Percentiles rank a stretch among this genome's conserved stretches.
Evolutionary conservation across 2,888 invertebrate genomes (phyloP).

Genomic region (Anarsia innoxiella): DNA sequence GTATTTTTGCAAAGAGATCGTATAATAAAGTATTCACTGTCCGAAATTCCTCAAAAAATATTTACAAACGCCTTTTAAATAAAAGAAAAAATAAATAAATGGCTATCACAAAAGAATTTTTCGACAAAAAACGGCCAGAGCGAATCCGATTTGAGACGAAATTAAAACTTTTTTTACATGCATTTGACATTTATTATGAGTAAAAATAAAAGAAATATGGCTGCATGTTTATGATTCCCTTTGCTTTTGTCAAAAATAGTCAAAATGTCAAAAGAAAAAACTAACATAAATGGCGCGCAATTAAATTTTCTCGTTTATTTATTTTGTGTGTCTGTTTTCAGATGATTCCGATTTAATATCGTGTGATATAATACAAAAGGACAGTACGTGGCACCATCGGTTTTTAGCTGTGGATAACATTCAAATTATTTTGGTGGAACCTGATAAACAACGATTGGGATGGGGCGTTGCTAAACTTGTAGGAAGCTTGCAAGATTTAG

Average conservation of each 20-base stretch:
- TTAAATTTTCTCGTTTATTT: background rate
- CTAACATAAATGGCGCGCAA: background rate
- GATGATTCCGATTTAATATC: constrained; percentile 98
- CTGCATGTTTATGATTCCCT: background rate
- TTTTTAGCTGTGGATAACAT: constrained; percentile 97
- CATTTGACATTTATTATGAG: background rate
- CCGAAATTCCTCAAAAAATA: constrained; percentile 2
- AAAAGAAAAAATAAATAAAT: background rate
- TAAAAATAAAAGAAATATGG: background rate
- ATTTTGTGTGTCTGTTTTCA: constrained; percentile 55
- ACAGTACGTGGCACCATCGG: constrained; percentile 91
- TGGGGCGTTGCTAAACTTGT: constrained; percentile 99
- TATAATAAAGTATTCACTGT: background rate
- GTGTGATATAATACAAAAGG: constrained; percentile 94
- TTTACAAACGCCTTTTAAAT: constrained; percentile 1
- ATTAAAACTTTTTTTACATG: background rate
- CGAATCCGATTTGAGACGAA: background rate
- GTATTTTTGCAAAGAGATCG: background rate
- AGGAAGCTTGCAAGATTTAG: constrained; percentile 96
- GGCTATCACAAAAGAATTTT: background rate
- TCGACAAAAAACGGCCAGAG: background rate
- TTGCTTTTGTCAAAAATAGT: background rate
- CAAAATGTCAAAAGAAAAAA: background rate
- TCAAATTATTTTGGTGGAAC: constrained; percentile 97
- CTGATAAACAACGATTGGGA: constrained; percentile 93